A percentile compares a stretch with the other conserved stretches of the same genome.
Conservation (phyloP, 1,140 invertebrate species). For the Melitaea cinxia region DNA sequence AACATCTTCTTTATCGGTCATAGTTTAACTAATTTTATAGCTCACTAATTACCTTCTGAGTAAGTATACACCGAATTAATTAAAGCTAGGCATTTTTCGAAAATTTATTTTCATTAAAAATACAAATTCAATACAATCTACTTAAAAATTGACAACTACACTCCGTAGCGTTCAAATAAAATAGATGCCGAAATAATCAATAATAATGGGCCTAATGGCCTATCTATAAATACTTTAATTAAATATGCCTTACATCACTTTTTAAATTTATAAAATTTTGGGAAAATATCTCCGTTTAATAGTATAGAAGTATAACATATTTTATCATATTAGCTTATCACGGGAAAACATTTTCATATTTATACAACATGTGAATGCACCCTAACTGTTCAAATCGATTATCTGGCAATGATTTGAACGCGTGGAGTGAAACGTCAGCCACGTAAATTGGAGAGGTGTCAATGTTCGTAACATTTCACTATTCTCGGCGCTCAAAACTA, state of each 20-base stretch:
- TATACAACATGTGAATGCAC: conserved; percentile 33
- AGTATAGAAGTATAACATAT: no score
- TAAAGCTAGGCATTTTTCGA: conserved; percentile 23
- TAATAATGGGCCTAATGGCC: background rate
- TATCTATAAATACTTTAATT: no score
- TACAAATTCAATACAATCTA: conserved; percentile 33
- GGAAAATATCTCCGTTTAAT: no score
- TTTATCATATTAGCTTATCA: background rate
- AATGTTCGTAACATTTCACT: conserved; percentile 48
- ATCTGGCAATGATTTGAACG: conserved; percentile 62
- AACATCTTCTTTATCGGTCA: conserved; percentile 76
- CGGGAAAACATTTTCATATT: background rate
- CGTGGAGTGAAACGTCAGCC: conserved; percentile 80
- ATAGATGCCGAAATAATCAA: background rate
- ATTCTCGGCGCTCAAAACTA: conserved; percentile 17
- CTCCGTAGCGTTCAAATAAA: conserved; percentile 19
- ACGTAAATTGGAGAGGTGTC: conserved; percentile 63
- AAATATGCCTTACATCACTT: no score
- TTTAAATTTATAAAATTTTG: no score
- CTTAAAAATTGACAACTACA: conserved; percentile 22
- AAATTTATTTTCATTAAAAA: conserved; percentile 26
- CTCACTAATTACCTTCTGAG: conserved; percentile 22
- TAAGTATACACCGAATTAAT: conserved; percentile 30
- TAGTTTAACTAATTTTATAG: conserved; percentile 55
- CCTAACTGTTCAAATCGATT: conserved; percentile 25